A percentile compares a stretch with the other conserved stretches of the same genome.
These are phyloP conservation scores for Meta bourneti DNA, from an alignment of 2,888 invertebrate genomes.

Conservation along the genomic window DNA sequence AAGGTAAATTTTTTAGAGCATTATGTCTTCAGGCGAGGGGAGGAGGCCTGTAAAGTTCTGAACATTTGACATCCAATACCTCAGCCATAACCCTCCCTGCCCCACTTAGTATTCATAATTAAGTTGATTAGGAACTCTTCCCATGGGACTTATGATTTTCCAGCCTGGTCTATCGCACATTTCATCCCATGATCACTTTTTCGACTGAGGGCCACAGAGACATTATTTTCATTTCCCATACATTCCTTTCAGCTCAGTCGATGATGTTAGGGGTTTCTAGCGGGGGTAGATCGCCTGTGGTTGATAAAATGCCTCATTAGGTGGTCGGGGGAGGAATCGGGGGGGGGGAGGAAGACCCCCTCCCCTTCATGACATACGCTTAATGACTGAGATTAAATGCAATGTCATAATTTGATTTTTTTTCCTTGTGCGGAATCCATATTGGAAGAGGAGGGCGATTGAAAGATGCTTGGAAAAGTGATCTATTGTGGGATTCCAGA, in stretches of 20 bases:
- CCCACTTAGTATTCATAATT: not conserved
- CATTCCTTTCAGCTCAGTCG: not conserved
- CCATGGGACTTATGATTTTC: not conserved
- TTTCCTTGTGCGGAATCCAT: not conserved
- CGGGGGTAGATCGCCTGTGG: conserved; percentile 16
- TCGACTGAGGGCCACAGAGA: not conserved
- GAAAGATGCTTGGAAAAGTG: conserved; percentile 1
- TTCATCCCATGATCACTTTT: not conserved
- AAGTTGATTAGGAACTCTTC: not conserved
- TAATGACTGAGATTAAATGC: conserved; percentile 53
- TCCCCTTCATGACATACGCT: conserved; percentile 33
- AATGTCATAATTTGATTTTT: conserved; percentile 48
- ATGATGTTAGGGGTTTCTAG: not conserved
- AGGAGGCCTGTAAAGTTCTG: not conserved
- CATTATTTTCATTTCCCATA: not conserved
- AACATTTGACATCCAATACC: not conserved
- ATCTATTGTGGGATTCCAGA: not conserved
- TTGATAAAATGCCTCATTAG: conserved; percentile 68
- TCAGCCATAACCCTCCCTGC: not conserved
- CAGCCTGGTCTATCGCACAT: not conserved
- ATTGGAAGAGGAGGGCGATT: not conserved
- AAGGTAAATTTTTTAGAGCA: not conserved
- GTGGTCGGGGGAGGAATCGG: not conserved
- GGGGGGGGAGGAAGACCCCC: not conserved
- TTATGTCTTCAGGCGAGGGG: not conserved